Conservation (phyloP, 2,888 invertebrate genomes). For the Platycheirus rosarum region DNA sequence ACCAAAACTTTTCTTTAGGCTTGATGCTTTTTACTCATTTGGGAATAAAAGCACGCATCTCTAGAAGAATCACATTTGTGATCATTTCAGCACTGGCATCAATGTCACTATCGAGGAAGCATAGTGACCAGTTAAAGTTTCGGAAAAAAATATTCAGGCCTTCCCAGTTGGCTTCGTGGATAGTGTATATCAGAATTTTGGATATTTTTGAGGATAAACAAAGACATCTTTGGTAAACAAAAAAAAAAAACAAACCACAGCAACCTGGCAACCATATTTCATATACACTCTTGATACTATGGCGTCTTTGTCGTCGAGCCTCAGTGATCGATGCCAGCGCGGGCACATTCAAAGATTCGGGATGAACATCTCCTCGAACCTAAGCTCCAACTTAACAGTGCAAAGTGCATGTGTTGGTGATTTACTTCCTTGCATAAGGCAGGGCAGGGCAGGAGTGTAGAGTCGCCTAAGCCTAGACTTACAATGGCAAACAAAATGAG, state of each 20-base stretch:
- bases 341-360: conserved; percentile 59
- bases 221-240: no score
- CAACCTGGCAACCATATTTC: conserved; percentile 3
- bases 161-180: no score
- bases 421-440: conserved; percentile 57
- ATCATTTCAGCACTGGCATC: no score
- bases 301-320: conserved; percentile 60
- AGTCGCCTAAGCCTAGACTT: conserved; percentile 13
- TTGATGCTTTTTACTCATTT: no score
- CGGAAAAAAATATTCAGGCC: no score
- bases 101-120: no score
- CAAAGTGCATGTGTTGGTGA: conserved; percentile 42
- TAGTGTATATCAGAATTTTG: no score
- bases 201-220: no score
- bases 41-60: no score
- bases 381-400: conserved; percentile 21
- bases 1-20: no score
- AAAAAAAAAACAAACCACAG: not conserved
- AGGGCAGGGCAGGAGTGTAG: conserved; percentile 20
- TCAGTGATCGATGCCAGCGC: conserved; percentile 69
- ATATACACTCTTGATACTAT: conserved; percentile 60
- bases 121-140: no score
- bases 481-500: conserved; percentile 73
- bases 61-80: no score
- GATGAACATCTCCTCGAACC: conserved; percentile 58